Base-by-base conservation (phyloP, 2,113 vertebrate genomes). In the Craseonycteris thonglongyai region DNA sequence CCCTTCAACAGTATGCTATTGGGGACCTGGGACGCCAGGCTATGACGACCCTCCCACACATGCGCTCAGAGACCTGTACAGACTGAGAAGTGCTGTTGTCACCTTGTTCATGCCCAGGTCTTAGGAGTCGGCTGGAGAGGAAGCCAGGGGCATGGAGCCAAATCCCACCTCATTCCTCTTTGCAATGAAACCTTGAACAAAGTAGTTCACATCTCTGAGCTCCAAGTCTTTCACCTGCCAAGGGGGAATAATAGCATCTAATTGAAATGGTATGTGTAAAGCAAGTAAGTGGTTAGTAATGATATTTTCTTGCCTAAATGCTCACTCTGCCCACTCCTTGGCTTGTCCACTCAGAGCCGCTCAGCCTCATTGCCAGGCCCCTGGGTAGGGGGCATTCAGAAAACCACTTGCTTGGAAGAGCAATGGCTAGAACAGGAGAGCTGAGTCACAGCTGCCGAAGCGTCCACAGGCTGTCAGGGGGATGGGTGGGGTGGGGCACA, bases 401-500 rank as follows among this genome's bases (percentile, higher is more conserved):
- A 40, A 72, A 61, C 45, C n/a, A 58, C 63, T 88, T 56, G 72
- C n/a, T 54, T 66, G 79, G 30, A 65, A n/a, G 13, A 45, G 54
- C 66, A 72, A 16, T 18, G 18, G 30, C 69, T 35, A 5, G 22
- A 75, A 45, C 63, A 71, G 45, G 33, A 59, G 30, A 14, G 0
- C 45, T 63, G 74, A 82, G 35, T 40, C 59, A 16, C 33, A 16
- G 49, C 33, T 35, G 2, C 21, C 66, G 91, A 78, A 33, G 26
- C 30, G 80, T 38, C 42, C 33, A 71, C 5, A 40, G 33, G 26
- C n/a, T n/a, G 0, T 30, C 18, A 8, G 7, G 7, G 0, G 21
- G 6, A 11, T 47, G 47, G 22, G 0, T 4, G 13, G 13, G 14
- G 6, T n/a, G 0, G 28, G 7, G 14, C 8, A 26, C 0, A 6